These are phyloP conservation scores for Dreissena polymorpha DNA, from an alignment of 1,140 invertebrate genomes.

Conservation along the genomic window DNA sequence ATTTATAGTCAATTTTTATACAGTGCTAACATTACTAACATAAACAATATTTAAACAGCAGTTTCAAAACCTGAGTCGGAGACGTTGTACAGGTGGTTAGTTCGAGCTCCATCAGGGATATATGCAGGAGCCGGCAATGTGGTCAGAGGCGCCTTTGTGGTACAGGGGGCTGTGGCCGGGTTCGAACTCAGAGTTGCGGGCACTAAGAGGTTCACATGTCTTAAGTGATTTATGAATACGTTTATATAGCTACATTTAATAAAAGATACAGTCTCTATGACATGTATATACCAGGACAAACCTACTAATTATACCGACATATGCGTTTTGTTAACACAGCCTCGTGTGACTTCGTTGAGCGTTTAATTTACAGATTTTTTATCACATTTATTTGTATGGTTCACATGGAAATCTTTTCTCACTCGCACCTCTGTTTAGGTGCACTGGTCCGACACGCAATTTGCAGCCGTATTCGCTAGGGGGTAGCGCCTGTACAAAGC, in stretches of 20 bases:
- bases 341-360: neutral
- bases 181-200: neutral
- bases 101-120: conserved; percentile 24
- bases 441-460: neutral
- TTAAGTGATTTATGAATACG: neutral
- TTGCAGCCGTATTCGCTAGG: neutral
- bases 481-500: neutral
- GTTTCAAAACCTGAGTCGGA: neutral
- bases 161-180: neutral
- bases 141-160: conserved; percentile 15
- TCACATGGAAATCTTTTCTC: neutral
- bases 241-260: neutral
- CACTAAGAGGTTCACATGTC: neutral
- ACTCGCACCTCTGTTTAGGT: neutral
- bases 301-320: neutral
- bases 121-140: neutral
- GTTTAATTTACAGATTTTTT: neutral
- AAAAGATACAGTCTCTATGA: neutral
- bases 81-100: conserved; percentile 41
- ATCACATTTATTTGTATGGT: neutral
- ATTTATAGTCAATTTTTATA: too few species aligned
- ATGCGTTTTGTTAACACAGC: neutral
- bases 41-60: too few species aligned
- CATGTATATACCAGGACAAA: neutral
- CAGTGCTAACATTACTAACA: too few species aligned